Base-by-base conservation (phyloP, 2,888 invertebrate genomes). In the Caenorhabditis becei region DNA sequence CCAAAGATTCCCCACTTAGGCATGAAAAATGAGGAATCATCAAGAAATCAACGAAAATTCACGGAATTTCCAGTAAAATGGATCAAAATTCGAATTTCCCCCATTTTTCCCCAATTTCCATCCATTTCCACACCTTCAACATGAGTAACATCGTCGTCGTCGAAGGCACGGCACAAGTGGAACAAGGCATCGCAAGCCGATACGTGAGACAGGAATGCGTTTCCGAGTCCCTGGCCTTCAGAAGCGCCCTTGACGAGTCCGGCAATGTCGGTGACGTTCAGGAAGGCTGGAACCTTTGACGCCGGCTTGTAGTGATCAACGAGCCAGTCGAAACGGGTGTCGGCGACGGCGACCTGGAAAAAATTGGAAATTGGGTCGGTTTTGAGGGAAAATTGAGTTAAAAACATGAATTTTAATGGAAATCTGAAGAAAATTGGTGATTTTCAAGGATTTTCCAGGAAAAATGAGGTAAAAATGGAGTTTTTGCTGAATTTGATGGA, bases 111-210 rank as follows among this genome's bases (percentile, higher is more conserved):
- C n/a, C n/a, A n/a, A n/a, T n/a, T n/a, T n/a, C n/a, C n/a, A n/a
- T n/a, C n/a, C n/a, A n/a, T n/a, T n/a, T n/a, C n/a, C n/a, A n/a
- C n/a, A n/a, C 99, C 99, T 92, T 99, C 99, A 0, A 99, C 95
- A 91, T 99, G 99, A 61, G 96, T 97, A 0, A 99, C 97, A 90
- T 97, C 97, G 71, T 96, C 96, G 91, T 97, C 97, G 84, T 97
- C 97, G 92, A 99, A 99, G 10, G 96, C 97, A 26, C 99, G 94
- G 91, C 96, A 95, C 84, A 99, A 94, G 92, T 99, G 97, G 91
- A 98, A 98, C 89, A 99, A 95, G 49, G 97, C 96, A 92, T 99
- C 99, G 92, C 99, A 99, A 18, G 97, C 98, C 92, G 95, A 96
- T 91, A 99, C 98, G 92, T 99, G 97, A 5, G 98, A 97, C 56